Conservation (phyloP, 2,888 invertebrate species). For the Caenorhabditis macrosperma region DNA sequence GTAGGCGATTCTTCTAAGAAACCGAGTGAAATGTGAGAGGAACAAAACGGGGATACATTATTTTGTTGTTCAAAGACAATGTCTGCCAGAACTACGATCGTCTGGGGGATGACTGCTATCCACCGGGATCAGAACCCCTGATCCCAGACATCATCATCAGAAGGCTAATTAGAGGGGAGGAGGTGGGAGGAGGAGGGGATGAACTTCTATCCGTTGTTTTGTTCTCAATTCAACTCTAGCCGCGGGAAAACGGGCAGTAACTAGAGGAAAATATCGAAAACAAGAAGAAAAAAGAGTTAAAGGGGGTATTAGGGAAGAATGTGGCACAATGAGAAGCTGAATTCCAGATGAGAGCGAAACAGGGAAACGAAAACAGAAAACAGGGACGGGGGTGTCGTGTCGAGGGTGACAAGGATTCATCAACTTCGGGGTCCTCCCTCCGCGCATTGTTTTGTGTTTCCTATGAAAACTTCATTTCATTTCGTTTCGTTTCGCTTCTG, state of each 20-base stretch:
- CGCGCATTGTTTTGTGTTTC: too few species aligned
- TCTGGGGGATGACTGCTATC: too few species aligned
- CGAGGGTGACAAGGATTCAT: background rate
- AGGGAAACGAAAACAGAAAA: conserved; percentile 1
- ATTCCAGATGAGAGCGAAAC: conserved; percentile 31
- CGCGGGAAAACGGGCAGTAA: conserved; percentile 1
- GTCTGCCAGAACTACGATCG: background rate
- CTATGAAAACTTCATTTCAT: conserved; percentile 2
- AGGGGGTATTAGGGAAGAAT: conserved; percentile 39
- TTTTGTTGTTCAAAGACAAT: background rate
- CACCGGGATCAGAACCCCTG: background rate
- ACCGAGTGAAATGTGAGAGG: background rate
- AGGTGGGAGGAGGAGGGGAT: background rate
- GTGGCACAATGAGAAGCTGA: conserved; percentile 30
- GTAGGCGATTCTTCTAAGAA: background rate
- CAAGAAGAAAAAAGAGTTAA: conserved; percentile 37
- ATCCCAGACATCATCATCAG: conserved; percentile 11
- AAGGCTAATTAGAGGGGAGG: conserved; percentile 9
- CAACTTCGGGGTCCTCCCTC: too few species aligned
- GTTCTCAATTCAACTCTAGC: background rate
- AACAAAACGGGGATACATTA: background rate
- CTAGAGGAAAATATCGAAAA: conserved; percentile 17
- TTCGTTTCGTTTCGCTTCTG: background rate
- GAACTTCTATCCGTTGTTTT: background rate
- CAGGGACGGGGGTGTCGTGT: background rate